These are phyloP conservation scores for Phaonia tiefii DNA, from an alignment of 2,888 invertebrate species.

Conservation along the genomic window DNA sequence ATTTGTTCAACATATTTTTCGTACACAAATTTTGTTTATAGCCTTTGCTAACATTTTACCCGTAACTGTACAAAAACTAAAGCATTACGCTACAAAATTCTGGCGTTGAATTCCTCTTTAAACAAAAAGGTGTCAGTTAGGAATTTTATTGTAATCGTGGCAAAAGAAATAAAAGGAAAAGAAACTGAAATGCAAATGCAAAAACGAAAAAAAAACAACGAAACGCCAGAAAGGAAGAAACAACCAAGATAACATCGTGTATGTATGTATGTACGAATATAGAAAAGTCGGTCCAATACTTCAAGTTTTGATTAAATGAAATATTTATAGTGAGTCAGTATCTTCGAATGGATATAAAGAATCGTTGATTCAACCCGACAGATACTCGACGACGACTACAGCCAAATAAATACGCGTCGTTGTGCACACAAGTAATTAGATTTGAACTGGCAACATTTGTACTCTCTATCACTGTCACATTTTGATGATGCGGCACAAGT, in stretches of 20 bases:
- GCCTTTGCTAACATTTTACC: too few relatives aligned
- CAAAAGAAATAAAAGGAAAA: background rate
- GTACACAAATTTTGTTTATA: too few relatives aligned
- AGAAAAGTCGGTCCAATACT: background rate
- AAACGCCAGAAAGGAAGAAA: background rate
- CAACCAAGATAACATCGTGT: background rate
- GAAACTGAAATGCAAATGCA: background rate
- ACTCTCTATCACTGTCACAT: too few relatives aligned
- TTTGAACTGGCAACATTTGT: too few relatives aligned
- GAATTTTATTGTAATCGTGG: conserved; percentile 17
- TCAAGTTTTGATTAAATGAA: conserved; percentile 51
- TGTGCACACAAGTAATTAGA: too few relatives aligned
- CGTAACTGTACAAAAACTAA: too few relatives aligned
- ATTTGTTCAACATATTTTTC: too few relatives aligned
- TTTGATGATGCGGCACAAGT: too few relatives aligned
- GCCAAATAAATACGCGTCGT: too few relatives aligned
- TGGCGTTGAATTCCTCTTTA: background rate
- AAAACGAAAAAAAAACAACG: conserved; percentile 3
- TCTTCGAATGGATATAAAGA: background rate
- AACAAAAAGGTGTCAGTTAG: conserved; percentile 21
- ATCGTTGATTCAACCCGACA: background rate
- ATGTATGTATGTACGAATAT: background rate
- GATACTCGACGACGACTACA: background rate
- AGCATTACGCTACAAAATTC: too few relatives aligned
- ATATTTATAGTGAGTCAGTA: conserved; percentile 37